Evolutionary conservation across 2,113 vertebrate species (phyloP).

Genomic region (Bettongia penicillata): DNA sequence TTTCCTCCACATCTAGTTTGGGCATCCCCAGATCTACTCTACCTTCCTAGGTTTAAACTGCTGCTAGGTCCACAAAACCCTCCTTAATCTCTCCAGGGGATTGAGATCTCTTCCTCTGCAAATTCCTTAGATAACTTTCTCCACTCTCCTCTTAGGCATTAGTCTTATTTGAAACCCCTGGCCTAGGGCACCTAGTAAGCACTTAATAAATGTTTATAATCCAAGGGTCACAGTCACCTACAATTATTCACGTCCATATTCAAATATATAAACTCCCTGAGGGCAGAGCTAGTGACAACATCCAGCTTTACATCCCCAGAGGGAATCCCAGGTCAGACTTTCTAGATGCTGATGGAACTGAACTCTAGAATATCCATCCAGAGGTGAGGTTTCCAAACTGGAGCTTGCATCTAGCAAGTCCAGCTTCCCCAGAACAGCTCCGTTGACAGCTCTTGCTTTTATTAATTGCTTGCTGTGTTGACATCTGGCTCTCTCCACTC

Average conservation of each 20-base stretch:
- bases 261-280: neutral
- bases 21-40: neutral
- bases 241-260: neutral
- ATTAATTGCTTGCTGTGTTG: neutral
- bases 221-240: neutral
- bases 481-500: neutral
- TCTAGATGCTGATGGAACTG: neutral
- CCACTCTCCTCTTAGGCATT: neutral
- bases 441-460: neutral
- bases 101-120: constrained; percentile 4
- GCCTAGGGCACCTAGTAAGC: neutral
- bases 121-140: neutral
- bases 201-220: neutral
- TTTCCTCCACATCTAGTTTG: neutral
- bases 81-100: neutral
- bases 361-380: neutral
- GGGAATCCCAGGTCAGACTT: neutral
- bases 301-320: neutral
- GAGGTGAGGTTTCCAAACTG: neutral
- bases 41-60: neutral
- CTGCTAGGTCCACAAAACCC: neutral
- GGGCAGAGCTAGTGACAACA: neutral
- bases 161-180: neutral
- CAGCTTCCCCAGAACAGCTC: neutral
- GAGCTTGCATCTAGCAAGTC: neutral